Conservation (phyloP, 2,113 vertebrate genomes). For the Leucopsar rothschildi region DNA sequence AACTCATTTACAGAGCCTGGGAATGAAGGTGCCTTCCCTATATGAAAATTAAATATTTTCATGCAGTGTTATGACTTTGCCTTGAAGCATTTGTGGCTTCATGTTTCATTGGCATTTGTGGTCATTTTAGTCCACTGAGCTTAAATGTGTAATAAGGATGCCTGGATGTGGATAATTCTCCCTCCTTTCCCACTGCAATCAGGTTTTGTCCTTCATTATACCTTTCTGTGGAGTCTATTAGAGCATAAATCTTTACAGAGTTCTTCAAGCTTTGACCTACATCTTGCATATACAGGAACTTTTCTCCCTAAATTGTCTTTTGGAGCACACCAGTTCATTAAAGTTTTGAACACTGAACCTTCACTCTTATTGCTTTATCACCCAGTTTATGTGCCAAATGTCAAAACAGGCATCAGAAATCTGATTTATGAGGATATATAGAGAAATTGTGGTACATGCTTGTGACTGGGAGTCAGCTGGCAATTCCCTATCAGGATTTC, state of each 20-base stretch:
- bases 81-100: not conserved
- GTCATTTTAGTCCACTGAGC: not conserved
- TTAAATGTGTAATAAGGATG: not conserved
- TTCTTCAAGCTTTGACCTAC: conserved; percentile 27
- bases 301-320: not conserved
- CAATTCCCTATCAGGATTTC: not conserved
- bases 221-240: not conserved
- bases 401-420: conserved; percentile 5
- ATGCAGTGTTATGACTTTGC: not conserved
- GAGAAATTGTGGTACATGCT: not conserved
- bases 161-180: not conserved
- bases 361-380: conserved; percentile 22
- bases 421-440: conserved; percentile 19
- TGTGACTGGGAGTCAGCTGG: not conserved
- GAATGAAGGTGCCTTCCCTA: not conserved
- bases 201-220: conserved; percentile 25
- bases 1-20: not conserved
- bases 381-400: not conserved
- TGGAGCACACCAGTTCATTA: conserved; percentile 5
- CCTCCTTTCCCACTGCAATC: not conserved
- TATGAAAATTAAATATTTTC: not conserved
- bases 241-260: conserved; percentile 10
- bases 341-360: conserved; percentile 21
- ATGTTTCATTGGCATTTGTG: not conserved
- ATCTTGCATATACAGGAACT: not conserved